phyloP scores from a whole-genome alignment of 2,888 invertebrate species.

The Lithosia quadra region DNA sequence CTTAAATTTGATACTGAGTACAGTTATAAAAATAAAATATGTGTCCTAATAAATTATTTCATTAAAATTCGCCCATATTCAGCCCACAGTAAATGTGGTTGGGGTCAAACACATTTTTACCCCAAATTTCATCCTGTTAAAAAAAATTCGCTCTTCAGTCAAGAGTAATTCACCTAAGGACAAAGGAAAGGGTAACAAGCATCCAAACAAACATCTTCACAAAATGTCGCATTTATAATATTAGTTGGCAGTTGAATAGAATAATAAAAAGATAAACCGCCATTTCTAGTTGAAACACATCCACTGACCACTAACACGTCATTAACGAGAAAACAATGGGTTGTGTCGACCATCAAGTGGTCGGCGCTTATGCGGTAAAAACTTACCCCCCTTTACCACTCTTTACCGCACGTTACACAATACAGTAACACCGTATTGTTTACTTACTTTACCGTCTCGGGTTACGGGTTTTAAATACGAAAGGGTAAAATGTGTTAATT shows the following conservation, averaged over 20 bases:
- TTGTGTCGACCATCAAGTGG: conserved; percentile 34
- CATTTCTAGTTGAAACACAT: conserved; percentile 31
- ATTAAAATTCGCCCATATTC: too few species aligned
- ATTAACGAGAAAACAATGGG: conserved; percentile 60
- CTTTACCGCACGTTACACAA: conserved; percentile 22
- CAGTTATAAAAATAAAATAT: too few species aligned
- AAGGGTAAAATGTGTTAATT: conserved; percentile 18
- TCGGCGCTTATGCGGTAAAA: conserved; percentile 37
- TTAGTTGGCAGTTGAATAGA: too few species aligned
- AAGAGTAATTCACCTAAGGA: not conserved
- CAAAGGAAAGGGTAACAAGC: too few species aligned
- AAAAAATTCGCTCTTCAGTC: not conserved
- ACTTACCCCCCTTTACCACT: conserved; percentile 29
- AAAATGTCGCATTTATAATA: too few species aligned
- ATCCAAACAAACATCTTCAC: too few species aligned
- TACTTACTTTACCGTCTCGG: conserved; percentile 13
- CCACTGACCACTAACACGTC: conserved; percentile 34
- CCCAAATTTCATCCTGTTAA: not conserved
- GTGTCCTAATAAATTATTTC: too few species aligned
- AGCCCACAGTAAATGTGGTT: too few species aligned
- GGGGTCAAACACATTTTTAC: not conserved
- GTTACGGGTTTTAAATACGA: conserved; percentile 14
- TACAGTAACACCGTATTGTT: conserved; percentile 20
- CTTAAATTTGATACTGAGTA: too few species aligned
- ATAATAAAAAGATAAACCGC: not conserved